These are phyloP conservation scores for human (Homo sapiens) DNA, from an alignment of 2,113 vertebrate genomes.

Conservation along the genomic window DNA sequence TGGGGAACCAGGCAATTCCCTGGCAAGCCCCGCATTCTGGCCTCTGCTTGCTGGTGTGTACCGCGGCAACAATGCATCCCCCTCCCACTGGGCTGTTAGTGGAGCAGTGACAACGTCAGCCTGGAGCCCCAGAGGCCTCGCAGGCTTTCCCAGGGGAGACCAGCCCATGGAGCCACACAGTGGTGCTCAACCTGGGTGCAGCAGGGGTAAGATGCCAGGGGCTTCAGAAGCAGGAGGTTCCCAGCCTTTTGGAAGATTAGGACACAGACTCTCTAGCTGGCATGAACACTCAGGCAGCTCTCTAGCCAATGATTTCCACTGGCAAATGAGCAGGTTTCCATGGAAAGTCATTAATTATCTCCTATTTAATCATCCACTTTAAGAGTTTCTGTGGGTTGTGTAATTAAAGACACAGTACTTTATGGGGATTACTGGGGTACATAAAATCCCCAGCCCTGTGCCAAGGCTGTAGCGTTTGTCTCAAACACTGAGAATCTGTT, in stretches of 20 bases:
- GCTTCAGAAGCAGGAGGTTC: neutral
- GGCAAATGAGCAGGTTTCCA: slow-evolving; percentile 50
- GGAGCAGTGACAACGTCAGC: neutral
- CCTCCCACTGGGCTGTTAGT: neutral
- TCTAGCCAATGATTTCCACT: neutral
- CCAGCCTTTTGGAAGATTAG: neutral
- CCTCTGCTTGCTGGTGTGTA: neutral
- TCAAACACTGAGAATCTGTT: neutral
- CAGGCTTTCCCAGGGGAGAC: neutral
- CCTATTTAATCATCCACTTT: slow-evolving; percentile 57
- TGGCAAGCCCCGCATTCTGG: neutral
- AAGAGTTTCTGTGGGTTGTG: slow-evolving; percentile 58
- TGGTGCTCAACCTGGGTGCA: accelerated
- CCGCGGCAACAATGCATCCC: accelerated
- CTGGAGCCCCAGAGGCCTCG: accelerated
- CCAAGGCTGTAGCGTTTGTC: neutral
- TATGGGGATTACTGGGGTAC: slow-evolving; percentile 36
- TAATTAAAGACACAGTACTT: slow-evolving; percentile 65
- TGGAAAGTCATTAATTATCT: slow-evolving; percentile 64
- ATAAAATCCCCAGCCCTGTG: neutral
- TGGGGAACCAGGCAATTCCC: neutral
- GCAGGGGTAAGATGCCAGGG: neutral
- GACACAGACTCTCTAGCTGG: neutral
- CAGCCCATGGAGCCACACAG: accelerated
- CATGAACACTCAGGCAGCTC: neutral